Conservation (phyloP, 1,140 invertebrate species). For the Pseudoatta argentina region DNA sequence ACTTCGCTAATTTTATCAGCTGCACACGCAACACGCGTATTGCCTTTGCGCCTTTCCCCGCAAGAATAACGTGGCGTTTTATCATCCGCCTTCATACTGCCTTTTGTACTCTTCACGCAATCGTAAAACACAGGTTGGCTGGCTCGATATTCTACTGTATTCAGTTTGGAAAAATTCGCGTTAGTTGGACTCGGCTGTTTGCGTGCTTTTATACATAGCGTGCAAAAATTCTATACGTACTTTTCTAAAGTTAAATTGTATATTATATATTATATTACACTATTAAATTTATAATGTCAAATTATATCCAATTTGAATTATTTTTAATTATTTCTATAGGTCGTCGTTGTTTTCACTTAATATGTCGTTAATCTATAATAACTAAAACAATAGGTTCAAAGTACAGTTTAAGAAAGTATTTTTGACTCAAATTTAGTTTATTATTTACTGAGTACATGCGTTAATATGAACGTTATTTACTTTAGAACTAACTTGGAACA, state of each 20-base stretch:
- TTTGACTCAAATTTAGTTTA: too few relatives aligned
- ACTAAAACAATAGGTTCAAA: too few relatives aligned
- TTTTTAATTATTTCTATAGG: too few relatives aligned
- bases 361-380: too few relatives aligned
- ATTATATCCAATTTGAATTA: too few relatives aligned
- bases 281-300: too few relatives aligned
- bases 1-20: slow-evolving; percentile 77
- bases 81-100: slow-evolving; percentile 49
- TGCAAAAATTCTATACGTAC: not conserved
- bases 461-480: too few relatives aligned
- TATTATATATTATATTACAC: not conserved
- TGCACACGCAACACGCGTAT: slow-evolving; percentile 68
- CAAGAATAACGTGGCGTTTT: slow-evolving; percentile 70
- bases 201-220: not conserved
- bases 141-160: slow-evolving; percentile 44
- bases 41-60: slow-evolving; percentile 46
- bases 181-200: not conserved
- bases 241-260: not conserved
- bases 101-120: slow-evolving; percentile 64
- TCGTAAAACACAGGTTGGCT: slow-evolving; percentile 10
- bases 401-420: too few relatives aligned
- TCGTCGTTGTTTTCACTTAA: too few relatives aligned
- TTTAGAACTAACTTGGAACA: too few relatives aligned
- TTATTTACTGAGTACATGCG: too few relatives aligned
- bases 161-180: slow-evolving; percentile 10